Percentiles rank a stretch among this genome's conserved stretches.
Conservation (phyloP, 2,113 vertebrate species). For the Albula glossodonta region DNA sequence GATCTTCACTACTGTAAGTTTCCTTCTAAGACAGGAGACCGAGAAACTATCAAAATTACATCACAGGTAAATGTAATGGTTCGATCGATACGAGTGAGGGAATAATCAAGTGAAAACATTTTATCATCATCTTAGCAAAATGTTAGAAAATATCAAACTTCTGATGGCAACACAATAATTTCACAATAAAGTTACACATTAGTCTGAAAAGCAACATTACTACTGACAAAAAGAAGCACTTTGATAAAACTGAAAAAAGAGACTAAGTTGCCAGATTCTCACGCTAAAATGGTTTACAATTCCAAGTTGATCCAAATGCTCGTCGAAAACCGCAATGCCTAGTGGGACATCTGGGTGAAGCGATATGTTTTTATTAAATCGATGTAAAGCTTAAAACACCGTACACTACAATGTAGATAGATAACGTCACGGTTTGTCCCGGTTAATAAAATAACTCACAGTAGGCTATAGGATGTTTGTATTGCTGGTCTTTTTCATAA, state of each 20-base stretch:
- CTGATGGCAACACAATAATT: background rate
- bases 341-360: constrained; percentile 5
- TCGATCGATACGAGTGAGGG: background rate
- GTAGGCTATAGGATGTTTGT: background rate
- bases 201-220: background rate
- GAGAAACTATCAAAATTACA: background rate
- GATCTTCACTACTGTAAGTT: background rate
- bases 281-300: background rate
- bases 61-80: background rate
- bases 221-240: background rate
- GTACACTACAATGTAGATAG: background rate
- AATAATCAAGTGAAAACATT: background rate
- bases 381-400: background rate
- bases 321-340: background rate
- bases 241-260: background rate
- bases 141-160: background rate
- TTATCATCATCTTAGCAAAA: background rate
- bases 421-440: background rate
- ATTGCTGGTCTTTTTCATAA: background rate
- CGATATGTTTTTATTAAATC: background rate
- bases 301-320: background rate
- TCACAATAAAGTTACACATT: background rate
- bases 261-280: too few species aligned
- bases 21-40: background rate
- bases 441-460: background rate